A percentile compares a stretch with the other conserved stretches of the same genome.
These are phyloP conservation scores for Penelope pileata DNA, from an alignment of 2,113 vertebrate species.

Conservation along the genomic window DNA sequence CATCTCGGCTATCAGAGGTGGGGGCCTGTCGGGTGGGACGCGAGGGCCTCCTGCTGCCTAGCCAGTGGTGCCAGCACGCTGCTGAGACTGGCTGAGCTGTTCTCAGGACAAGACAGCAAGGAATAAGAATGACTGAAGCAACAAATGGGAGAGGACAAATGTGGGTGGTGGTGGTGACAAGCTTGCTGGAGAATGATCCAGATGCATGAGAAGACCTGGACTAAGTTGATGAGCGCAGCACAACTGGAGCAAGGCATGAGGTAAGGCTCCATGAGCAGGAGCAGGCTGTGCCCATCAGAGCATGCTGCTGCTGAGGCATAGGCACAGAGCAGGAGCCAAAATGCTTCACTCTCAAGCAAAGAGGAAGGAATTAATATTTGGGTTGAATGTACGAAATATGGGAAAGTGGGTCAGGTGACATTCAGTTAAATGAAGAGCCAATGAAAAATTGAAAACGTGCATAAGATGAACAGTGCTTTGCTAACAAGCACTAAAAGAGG, in stretches of 20 bases:
- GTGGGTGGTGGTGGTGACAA: fast-evolving
- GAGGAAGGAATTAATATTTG: background rate
- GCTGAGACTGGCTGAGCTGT: background rate
- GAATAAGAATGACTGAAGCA: background rate
- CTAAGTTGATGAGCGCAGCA: background rate
- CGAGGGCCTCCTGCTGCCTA: background rate
- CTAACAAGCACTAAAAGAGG: background rate
- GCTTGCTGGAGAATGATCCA: background rate
- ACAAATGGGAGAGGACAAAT: background rate
- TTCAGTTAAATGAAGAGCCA: background rate
- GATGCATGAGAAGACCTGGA: background rate
- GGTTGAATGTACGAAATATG: background rate
- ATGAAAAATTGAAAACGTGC: background rate
- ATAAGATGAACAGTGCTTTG: too few species aligned
- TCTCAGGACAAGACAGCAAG: background rate
- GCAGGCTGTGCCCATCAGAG: background rate
- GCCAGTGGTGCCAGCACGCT: background rate
- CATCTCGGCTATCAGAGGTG: background rate
- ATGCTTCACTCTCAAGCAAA: background rate
- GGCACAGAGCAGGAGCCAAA: background rate
- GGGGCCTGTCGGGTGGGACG: background rate
- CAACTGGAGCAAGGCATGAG: background rate
- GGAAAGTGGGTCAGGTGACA: background rate
- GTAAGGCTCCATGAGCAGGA: background rate
- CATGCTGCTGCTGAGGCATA: background rate